Conservation (phyloP, 2,888 invertebrate species). For the Blera fallax region DNA sequence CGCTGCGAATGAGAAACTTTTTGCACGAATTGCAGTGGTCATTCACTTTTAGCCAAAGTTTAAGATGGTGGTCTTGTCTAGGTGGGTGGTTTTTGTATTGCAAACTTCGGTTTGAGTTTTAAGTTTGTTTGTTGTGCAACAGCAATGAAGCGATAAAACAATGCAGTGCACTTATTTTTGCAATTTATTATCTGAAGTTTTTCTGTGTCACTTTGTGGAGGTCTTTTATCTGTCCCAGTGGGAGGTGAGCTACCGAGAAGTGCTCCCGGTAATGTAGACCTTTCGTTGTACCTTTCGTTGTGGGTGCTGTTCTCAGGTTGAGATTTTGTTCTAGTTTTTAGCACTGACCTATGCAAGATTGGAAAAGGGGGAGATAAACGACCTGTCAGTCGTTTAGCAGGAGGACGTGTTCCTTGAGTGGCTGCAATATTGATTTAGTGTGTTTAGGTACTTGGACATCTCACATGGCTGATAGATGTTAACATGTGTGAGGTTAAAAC, state of each 20-base stretch:
- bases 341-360: background rate
- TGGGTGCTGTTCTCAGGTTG: background rate
- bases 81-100: constrained; percentile 15
- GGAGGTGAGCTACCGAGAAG: background rate
- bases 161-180: constrained; percentile 48
- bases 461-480: background rate
- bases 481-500: too few species aligned
- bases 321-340: background rate
- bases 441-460: background rate
- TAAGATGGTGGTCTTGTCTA: constrained; percentile 28
- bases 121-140: constrained; percentile 23
- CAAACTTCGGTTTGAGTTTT: constrained; percentile 16
- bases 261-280: background rate
- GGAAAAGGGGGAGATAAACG: background rate
- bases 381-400: too few species aligned
- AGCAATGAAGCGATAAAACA: constrained; percentile 51
- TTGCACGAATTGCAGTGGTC: constrained; percentile 32
- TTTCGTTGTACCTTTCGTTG: constrained; percentile 1
- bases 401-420: background rate
- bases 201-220: constrained; percentile 35
- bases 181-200: constrained; percentile 53
- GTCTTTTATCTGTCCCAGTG: constrained; percentile 20
- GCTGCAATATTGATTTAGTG: background rate
- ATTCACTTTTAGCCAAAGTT: constrained; percentile 53
- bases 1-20: constrained; percentile 17